Percentiles rank a stretch among this genome's conserved stretches.
phyloP scores from a whole-genome alignment of 37 sponge, comb jelly and placozoan species.

The Diacarnus erythraeanus region DNA sequence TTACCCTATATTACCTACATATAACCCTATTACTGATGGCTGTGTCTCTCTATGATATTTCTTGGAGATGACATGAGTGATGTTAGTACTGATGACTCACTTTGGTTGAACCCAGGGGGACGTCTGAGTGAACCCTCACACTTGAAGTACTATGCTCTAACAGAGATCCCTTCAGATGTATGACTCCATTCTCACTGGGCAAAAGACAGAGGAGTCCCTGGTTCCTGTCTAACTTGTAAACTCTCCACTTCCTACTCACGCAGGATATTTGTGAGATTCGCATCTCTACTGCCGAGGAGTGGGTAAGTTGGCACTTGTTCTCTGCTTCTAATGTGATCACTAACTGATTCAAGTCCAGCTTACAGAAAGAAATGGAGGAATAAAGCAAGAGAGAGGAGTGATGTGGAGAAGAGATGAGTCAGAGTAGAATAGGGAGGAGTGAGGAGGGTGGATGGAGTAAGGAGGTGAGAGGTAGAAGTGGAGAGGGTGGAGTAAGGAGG shows the following conservation, averaged over 20 bases:
- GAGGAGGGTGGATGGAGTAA: too few species aligned
- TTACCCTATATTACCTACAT: too few species aligned
- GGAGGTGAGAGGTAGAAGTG: too few species aligned
- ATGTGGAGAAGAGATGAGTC: too few species aligned
- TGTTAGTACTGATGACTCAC: conserved; percentile 8
- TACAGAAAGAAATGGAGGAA: too few species aligned
- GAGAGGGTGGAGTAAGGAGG: too few species aligned
- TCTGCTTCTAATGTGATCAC: conserved; percentile 57
- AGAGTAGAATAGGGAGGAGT: too few species aligned
- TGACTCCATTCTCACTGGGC: conserved; percentile 45
- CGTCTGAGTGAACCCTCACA: conserved; percentile 28
- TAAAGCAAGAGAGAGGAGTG: not conserved
- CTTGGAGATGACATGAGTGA: too few species aligned
- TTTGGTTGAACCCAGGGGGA: conserved; percentile 47
- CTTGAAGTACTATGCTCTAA: not conserved
- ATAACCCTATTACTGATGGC: too few species aligned
- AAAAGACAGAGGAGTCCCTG: conserved; percentile 44
- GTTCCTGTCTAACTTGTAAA: conserved; percentile 19
- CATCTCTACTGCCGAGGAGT: conserved; percentile 37
- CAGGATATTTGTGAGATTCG: conserved; percentile 50
- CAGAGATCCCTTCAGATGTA: conserved; percentile 43
- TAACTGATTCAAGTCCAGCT: conserved; percentile 49
- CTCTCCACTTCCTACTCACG: conserved; percentile 42
- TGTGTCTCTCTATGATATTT: too few species aligned
- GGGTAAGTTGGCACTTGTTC: conserved; percentile 35